Evolutionary conservation across 2,888 invertebrate species (phyloP).

Genomic region (Schizotus pectinicornis): DNA sequence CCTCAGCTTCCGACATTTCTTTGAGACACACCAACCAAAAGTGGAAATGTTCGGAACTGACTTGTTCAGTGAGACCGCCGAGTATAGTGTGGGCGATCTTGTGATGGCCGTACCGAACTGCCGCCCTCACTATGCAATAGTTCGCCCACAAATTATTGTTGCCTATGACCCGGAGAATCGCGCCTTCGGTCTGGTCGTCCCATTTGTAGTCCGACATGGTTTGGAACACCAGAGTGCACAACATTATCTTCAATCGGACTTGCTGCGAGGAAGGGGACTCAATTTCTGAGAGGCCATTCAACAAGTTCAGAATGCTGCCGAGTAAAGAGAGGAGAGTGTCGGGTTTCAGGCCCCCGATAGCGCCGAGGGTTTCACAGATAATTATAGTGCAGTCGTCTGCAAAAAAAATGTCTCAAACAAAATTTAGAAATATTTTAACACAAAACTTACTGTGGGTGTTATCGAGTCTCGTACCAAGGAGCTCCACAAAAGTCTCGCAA

Average conservation of each 20-base stretch:
- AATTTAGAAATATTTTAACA: background rate
- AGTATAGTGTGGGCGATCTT: constrained; percentile 66
- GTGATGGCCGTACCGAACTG: constrained; percentile 80
- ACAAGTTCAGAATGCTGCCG: constrained; percentile 61
- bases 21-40: constrained; percentile 87
- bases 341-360: constrained; percentile 70
- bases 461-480: constrained; percentile 64
- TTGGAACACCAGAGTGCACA: constrained; percentile 85
- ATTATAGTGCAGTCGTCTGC: constrained; percentile 58
- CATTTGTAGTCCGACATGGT: constrained; percentile 75
- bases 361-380: constrained; percentile 77
- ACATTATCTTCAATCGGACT: constrained; percentile 70
- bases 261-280: constrained; percentile 47
- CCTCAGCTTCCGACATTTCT: constrained; percentile 77
- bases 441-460: constrained; percentile 53
- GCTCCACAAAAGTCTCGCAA: constrained; percentile 69
- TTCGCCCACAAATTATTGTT: constrained; percentile 76
- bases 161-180: constrained; percentile 63
- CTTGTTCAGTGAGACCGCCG: constrained; percentile 63
- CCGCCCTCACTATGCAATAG: constrained; percentile 86
- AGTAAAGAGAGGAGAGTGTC: constrained; percentile 65
- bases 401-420: constrained; percentile 30
- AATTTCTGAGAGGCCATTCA: constrained; percentile 53
- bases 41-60: constrained; percentile 84
- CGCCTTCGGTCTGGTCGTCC: constrained; percentile 64